Evolutionary conservation across 2,888 invertebrate species (phyloP).

Genomic region (Blastobasis adustella): DNA sequence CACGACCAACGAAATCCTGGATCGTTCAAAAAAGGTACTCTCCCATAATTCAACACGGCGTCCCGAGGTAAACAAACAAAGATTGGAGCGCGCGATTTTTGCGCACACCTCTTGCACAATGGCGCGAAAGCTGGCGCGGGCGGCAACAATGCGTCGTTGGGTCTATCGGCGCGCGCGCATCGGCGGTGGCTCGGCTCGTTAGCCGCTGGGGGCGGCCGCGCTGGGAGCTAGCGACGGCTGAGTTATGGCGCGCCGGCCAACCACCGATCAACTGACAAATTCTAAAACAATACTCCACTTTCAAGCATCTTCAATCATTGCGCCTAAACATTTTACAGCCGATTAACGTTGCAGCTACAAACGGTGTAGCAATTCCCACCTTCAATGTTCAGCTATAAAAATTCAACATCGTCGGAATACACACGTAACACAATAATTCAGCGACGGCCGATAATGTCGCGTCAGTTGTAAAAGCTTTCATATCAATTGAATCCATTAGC

Average conservation of each 20-base stretch:
- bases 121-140: conserved; percentile 72
- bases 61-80: conserved; percentile 66
- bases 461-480: conserved; percentile 71
- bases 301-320: no score
- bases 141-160: conserved; percentile 65
- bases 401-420: no score
- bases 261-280: background rate
- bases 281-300: no score
- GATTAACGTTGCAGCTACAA: no score
- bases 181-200: conserved; percentile 61
- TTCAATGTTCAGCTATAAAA: no score
- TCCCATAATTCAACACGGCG: conserved; percentile 34
- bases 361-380: no score
- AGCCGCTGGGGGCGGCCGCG: conserved; percentile 60
- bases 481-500: conserved; percentile 76
- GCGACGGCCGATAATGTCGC: conserved; percentile 42
- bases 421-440: conserved; percentile 1
- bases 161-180: conserved; percentile 60
- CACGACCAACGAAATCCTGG: background rate
- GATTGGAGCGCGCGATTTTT: conserved; percentile 58
- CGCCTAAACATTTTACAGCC: no score
- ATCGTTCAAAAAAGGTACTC: conserved; percentile 8
- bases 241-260: conserved; percentile 25
- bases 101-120: conserved; percentile 59
- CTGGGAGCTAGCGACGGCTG: conserved; percentile 35